Base-by-base conservation (phyloP, 2,888 invertebrate genomes). In the Nymphalis urticae region DNA sequence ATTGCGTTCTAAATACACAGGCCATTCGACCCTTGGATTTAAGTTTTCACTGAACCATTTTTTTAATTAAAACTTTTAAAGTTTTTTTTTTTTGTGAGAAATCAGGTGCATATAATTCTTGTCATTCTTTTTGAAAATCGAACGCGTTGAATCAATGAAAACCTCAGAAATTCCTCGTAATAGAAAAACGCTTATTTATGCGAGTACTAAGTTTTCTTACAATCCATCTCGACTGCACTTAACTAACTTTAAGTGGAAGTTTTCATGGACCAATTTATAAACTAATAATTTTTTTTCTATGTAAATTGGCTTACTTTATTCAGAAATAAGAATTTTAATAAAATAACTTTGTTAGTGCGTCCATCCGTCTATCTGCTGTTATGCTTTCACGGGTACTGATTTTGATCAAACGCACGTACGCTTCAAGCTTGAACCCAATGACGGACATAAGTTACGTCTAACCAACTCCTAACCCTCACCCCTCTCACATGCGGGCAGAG, bases 1-100 rank as follows among this genome's bases (percentile, higher is more conserved):
- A 69, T 67, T 67, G 54, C 64, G 62, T 67, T 69, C 71, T 69
- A 71, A 73, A 73, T 72, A 70, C 64, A 56, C 54, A 48, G 61
- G 48, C 54, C 54, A 36, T 32, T 64, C 32, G 62, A 48, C 48
- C 56, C 51, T 61, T 27, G 63, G 21, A 62, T 67, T 67, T 60
- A 64, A 56, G 51, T 60, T 63, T 42, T 42, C 47, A 53, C 24
- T 56, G 61, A n/a, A 42, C 60, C 60, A 63, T 66, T 70, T 36
- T 50, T 50, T 59, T 42, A 42, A 59, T 42, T 59, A 48, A 61
- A 48, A 61, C n/a, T 61, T 48, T 61, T 8, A 27, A 24, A 42
- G 4, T 3, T 13, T 42, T 10, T 3, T 13, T 42, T 10, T 61
- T 61, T 16, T 48, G 9, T 59, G 9, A 59, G 13, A 66, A 48